Evolutionary conservation across 2,113 vertebrate genomes (phyloP).

Genomic region (Eleginops maclovinus): DNA sequence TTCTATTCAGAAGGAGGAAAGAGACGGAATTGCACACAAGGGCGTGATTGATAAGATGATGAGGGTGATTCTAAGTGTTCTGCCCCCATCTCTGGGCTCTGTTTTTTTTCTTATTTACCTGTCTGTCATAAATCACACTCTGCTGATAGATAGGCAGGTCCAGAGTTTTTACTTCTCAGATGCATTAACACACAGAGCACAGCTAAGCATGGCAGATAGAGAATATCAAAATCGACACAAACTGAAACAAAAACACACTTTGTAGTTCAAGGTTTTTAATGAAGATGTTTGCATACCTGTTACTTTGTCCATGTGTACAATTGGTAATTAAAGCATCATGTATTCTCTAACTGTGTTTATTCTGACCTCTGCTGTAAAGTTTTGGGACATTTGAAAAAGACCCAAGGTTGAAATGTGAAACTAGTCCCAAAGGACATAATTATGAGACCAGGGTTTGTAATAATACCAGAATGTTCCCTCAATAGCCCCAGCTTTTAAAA

Average conservation of each 20-base stretch:
- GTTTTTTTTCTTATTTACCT: constrained; percentile 26
- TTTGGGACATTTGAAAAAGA: background rate
- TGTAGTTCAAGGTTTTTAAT: background rate
- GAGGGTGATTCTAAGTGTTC: constrained; percentile 4
- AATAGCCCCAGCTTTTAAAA: background rate
- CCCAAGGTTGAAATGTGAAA: background rate
- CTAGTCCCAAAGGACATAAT: background rate
- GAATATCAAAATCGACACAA: background rate
- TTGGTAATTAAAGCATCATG: background rate
- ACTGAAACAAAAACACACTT: background rate
- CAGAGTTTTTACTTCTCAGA: constrained; percentile 2
- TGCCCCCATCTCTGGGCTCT: constrained; percentile 2
- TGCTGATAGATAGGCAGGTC: background rate
- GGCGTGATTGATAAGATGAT: constrained; percentile 31
- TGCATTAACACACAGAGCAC: background rate
- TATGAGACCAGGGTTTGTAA: background rate
- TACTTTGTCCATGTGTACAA: background rate
- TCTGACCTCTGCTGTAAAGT: background rate
- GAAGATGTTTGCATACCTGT: background rate
- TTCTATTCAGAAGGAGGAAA: constrained; percentile 22
- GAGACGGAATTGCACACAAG: background rate
- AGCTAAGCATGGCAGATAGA: background rate
- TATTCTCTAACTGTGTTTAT: background rate
- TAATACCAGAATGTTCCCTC: background rate
- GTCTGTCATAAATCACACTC: background rate